Conservation (phyloP, 30 jellyfish, hydroid and myxozoan genomes). For the Clytia hemisphaerica region DNA sequence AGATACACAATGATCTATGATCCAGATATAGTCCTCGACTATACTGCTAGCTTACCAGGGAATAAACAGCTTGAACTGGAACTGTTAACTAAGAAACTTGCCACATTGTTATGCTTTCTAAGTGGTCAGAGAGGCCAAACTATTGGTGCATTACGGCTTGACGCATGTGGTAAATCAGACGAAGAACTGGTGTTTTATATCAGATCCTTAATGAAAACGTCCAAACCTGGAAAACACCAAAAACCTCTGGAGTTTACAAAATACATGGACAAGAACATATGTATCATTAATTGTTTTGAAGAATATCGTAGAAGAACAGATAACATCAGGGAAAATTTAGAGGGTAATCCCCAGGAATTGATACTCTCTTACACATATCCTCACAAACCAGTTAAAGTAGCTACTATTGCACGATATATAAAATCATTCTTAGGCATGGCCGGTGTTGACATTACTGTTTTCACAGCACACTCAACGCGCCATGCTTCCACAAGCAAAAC, state of each 20-base stretch:
- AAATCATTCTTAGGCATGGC: not conserved
- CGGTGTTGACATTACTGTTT: constrained; percentile 7
- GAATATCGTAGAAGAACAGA: constrained; percentile 11
- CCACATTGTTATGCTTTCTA: constrained; percentile 25
- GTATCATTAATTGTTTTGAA: constrained; percentile 2
- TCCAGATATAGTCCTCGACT: constrained; percentile 17
- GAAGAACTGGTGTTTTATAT: constrained; percentile 7
- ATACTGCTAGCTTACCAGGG: not conserved
- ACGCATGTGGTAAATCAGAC: constrained; percentile 2
- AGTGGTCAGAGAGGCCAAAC: constrained; percentile 31
- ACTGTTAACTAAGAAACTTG: constrained; percentile 6
- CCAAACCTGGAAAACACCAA: constrained; percentile 37
- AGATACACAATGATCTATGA: constrained; percentile 25
- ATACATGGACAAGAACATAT: constrained; percentile 2
- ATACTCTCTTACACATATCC: constrained; percentile 4
- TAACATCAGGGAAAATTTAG: constrained; percentile 4
- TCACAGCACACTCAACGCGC: not conserved
- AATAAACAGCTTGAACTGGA: not conserved
- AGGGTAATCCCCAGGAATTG: not conserved
- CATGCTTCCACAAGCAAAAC: not conserved
- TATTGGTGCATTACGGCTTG: constrained; percentile 20
- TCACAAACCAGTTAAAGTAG: constrained; percentile 3
- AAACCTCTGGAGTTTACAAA: constrained; percentile 22
- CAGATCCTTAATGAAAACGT: constrained; percentile 12
- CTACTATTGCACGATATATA: constrained; percentile 6